These are phyloP conservation scores for Pangasius krempfi DNA, from an alignment of 2,797 vertebrate species.

Conservation along the genomic window DNA sequence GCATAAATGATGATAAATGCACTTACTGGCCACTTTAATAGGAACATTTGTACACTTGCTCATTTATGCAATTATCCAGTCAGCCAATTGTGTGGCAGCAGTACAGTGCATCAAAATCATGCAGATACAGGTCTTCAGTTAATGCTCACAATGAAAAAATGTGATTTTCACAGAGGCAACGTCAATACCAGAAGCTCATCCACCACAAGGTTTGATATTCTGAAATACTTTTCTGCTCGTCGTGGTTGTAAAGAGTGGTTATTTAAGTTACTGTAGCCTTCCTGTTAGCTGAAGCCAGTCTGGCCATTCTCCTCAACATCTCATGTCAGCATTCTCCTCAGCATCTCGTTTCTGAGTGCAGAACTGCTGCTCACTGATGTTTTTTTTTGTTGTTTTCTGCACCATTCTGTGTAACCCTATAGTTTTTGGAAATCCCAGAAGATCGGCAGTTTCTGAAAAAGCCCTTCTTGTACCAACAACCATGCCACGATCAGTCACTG, in stretches of 20 bases:
- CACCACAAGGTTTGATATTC: background rate
- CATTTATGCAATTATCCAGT: too few species aligned
- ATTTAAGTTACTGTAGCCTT: background rate
- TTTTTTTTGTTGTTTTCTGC: background rate
- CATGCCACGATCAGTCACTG: background rate
- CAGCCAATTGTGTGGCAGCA: background rate
- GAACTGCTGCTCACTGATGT: background rate
- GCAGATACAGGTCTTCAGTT: background rate
- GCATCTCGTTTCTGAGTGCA: too few species aligned
- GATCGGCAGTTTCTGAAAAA: background rate
- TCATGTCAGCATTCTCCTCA: background rate
- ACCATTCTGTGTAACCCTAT: background rate
- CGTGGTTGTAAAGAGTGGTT: background rate
- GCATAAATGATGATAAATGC: background rate
- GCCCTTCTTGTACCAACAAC: background rate
- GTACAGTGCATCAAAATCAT: background rate
- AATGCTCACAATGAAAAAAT: background rate
- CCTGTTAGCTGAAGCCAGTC: background rate
- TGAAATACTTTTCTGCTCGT: background rate
- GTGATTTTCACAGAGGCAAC: background rate
- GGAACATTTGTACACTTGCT: background rate
- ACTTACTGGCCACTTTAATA: background rate
- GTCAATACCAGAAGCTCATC: background rate
- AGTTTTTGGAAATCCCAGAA: background rate
- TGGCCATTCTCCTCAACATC: background rate